phyloP scores from a whole-genome alignment of 2,888 invertebrate genomes.

The Dicranocentrus wangi region DNA sequence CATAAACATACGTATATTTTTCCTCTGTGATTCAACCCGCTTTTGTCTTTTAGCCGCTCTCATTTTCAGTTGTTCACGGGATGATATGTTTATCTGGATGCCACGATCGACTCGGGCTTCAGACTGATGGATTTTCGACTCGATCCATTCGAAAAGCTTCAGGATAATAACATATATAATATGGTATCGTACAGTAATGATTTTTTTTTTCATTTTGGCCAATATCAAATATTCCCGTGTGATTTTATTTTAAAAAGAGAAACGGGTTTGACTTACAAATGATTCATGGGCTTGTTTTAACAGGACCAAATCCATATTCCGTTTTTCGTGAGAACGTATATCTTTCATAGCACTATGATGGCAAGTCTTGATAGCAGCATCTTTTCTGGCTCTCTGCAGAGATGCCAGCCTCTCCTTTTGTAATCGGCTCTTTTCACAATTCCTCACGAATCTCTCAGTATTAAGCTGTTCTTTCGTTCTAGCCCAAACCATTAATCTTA shows the following conservation, averaged over 20 bases:
- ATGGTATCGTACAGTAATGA: not conserved
- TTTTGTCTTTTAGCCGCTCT: slow-evolving; percentile 42
- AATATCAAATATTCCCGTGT: too few species aligned
- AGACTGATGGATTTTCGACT: slow-evolving; percentile 59
- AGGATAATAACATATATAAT: not conserved
- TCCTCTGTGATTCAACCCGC: slow-evolving; percentile 24
- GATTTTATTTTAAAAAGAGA: too few species aligned
- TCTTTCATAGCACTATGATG: slow-evolving; percentile 8
- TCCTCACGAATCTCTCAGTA: slow-evolving; percentile 16
- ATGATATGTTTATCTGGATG: slow-evolving; percentile 11
- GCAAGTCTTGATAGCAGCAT: not conserved
- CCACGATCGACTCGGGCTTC: slow-evolving; percentile 21
- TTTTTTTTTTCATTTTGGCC: too few species aligned
- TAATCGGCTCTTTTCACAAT: slow-evolving; percentile 14
- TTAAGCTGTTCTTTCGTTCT: slow-evolving; percentile 20
- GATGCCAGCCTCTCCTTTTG: slow-evolving; percentile 6
- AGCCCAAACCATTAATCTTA: not conserved
- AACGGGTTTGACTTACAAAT: slow-evolving; percentile 25
- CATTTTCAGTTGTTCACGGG: slow-evolving; percentile 22
- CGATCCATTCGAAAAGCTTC: slow-evolving; percentile 64
- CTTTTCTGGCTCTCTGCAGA: not conserved
- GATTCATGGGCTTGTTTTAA: slow-evolving; percentile 26
- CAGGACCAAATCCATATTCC: not conserved
- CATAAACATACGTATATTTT: slow-evolving; percentile 38
- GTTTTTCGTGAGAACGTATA: slow-evolving; percentile 11